Percentiles rank a stretch among this genome's conserved stretches.
Conservation (phyloP, 2,888 invertebrate genomes). For the Heliconius ethilla region DNA sequence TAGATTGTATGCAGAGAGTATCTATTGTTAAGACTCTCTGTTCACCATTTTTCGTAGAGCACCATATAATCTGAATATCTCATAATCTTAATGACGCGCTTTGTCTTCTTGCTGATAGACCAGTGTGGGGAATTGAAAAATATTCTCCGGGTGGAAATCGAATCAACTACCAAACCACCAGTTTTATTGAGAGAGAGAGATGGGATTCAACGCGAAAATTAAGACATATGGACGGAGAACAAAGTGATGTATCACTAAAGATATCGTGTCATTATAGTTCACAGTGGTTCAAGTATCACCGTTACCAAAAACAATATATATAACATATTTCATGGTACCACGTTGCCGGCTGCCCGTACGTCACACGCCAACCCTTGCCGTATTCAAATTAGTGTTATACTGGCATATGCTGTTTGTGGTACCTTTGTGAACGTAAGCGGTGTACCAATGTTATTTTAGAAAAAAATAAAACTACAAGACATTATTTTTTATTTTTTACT, state of each 20-base stretch:
- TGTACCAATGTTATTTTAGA: background rate
- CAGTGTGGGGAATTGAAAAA: too few relatives aligned
- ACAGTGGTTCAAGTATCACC: background rate
- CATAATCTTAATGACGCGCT: too few relatives aligned
- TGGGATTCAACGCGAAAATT: too few relatives aligned
- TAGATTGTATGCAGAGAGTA: background rate
- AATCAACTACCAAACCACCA: too few relatives aligned
- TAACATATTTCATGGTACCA: slow-evolving; percentile 30
- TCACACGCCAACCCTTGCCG: slow-evolving; percentile 57
- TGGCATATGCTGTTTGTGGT: slow-evolving; percentile 48
- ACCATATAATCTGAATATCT: too few relatives aligned
- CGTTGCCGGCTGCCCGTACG: slow-evolving; percentile 37
- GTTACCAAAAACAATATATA: slow-evolving; percentile 29
- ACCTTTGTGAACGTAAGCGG: slow-evolving; percentile 35
- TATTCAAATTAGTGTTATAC: slow-evolving; percentile 61
- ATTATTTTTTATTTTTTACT: background rate
- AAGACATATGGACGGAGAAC: too few relatives aligned
- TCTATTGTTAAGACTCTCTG: background rate
- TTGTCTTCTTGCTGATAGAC: too few relatives aligned
- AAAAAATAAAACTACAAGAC: background rate
- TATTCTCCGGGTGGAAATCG: too few relatives aligned
- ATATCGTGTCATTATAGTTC: background rate
- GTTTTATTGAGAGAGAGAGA: too few relatives aligned
- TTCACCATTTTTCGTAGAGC: background rate
- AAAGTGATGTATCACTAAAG: background rate